Evolutionary conservation across 2,888 invertebrate genomes (phyloP).

Genomic region (Sarcophaga variegata): DNA sequence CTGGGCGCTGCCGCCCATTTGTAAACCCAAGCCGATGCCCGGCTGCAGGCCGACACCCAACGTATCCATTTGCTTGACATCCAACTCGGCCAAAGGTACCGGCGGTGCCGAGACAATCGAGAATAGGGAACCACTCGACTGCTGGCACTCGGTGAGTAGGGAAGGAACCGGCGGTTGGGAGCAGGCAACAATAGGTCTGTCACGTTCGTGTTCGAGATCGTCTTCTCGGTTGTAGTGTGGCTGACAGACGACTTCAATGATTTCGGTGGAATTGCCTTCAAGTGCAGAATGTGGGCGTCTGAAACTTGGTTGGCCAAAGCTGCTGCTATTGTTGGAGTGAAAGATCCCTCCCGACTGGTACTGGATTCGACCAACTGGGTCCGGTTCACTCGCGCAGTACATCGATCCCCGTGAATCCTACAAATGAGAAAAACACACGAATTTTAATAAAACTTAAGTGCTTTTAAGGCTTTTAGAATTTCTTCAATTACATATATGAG

Average conservation of each 20-base stretch:
- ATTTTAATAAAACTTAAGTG: too few species aligned
- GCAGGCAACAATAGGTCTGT: constrained; percentile 73
- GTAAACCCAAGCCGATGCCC: constrained; percentile 64
- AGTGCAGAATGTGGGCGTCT: constrained; percentile 67
- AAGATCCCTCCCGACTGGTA: constrained; percentile 82
- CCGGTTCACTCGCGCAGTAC: constrained; percentile 82
- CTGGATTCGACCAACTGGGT: constrained; percentile 82
- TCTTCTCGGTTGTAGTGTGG: constrained; percentile 56
- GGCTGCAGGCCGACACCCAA: constrained; percentile 66
- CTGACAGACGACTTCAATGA: constrained; percentile 66
- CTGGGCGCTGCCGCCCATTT: constrained; percentile 72
- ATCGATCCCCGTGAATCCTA: constrained; percentile 82
- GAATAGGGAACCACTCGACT: constrained; percentile 84
- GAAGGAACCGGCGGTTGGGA: constrained; percentile 75
- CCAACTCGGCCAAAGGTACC: constrained; percentile 82
- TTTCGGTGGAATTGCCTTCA: constrained; percentile 70
- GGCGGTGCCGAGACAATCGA: constrained; percentile 88
- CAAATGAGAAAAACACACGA: constrained; percentile 31
- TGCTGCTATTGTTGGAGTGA: constrained; percentile 74
- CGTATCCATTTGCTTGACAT: constrained; percentile 78
- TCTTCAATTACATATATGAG: too few species aligned
- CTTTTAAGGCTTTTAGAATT: too few species aligned
- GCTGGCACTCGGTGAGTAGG: constrained; percentile 76
- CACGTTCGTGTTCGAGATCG: constrained; percentile 59
- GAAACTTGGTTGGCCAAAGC: constrained; percentile 61